Evolutionary conservation across 2,113 vertebrate species (phyloP).

Genomic region (Talpa occidentalis): DNA sequence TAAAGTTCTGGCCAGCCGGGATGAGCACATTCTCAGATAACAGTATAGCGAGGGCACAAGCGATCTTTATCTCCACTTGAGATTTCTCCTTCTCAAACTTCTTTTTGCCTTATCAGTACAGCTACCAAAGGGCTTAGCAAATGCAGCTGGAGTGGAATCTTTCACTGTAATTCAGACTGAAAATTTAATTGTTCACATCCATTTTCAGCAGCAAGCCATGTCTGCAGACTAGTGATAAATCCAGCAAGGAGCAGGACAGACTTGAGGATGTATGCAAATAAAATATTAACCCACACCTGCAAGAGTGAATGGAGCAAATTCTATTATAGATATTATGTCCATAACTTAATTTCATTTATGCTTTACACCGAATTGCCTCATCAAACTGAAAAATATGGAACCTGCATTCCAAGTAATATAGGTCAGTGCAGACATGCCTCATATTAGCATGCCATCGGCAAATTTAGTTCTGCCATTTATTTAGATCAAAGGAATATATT

Average conservation of each 20-base stretch:
- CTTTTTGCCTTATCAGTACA: constrained; percentile 79
- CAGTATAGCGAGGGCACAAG: constrained; percentile 66
- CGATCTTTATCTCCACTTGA: constrained; percentile 85
- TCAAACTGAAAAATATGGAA: constrained; percentile 79
- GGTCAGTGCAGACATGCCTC: constrained; percentile 83
- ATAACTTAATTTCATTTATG: constrained; percentile 81
- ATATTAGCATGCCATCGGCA: constrained; percentile 69
- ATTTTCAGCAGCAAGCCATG: constrained; percentile 74
- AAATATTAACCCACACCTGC: constrained; percentile 80
- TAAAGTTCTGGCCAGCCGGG: constrained; percentile 69
- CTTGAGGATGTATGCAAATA: constrained; percentile 78
- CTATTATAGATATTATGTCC: constrained; percentile 63
- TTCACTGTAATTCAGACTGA: constrained; percentile 70
- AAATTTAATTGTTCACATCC: constrained; percentile 82
- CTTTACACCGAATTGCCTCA: constrained; percentile 76
- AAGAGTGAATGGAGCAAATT: constrained; percentile 79
- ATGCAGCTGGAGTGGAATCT: constrained; percentile 66
- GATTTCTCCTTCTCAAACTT: constrained; percentile 77
- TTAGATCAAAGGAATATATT: constrained; percentile 83
- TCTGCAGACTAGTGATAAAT: constrained; percentile 85
- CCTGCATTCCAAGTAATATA: constrained; percentile 77
- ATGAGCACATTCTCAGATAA: constrained; percentile 82
- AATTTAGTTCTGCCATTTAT: constrained; percentile 85
- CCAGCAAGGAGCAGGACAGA: constrained; percentile 72
- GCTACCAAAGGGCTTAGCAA: constrained; percentile 79